A percentile compares a stretch with the other conserved stretches of the same genome.
Evolutionary conservation across 2,113 vertebrate species (phyloP).

Genomic region (Epinephelus lanceolatus): DNA sequence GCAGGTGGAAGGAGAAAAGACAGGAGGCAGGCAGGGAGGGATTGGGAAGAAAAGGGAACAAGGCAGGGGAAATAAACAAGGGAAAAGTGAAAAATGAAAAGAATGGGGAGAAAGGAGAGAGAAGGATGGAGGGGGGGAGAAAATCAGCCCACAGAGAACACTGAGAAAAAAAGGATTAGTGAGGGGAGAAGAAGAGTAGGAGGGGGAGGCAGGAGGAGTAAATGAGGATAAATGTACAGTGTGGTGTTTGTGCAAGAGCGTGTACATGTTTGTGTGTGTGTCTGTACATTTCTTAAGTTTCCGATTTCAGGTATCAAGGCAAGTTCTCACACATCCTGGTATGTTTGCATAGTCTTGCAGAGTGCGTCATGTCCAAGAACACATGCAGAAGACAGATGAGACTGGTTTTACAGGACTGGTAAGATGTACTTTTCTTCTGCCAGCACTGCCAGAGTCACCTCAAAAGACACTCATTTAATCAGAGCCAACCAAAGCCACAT

Average conservation of each 20-base stretch:
- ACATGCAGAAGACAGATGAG: neutral
- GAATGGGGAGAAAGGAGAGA: slow-evolving; percentile 48
- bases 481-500: slow-evolving; percentile 11
- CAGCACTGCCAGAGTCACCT: neutral
- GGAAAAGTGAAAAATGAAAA: slow-evolving; percentile 71
- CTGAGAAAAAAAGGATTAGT: slow-evolving; percentile 69
- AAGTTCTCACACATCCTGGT: slow-evolving; percentile 1
- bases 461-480: slow-evolving; percentile 4
- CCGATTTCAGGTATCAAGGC: slow-evolving; percentile 5
- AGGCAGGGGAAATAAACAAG: slow-evolving; percentile 70
- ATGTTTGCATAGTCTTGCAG: neutral
- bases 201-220: slow-evolving; percentile 61
- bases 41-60: slow-evolving; percentile 64
- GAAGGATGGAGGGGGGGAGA: slow-evolving; percentile 29
- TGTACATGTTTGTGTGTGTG: neutral
- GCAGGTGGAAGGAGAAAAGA: slow-evolving; percentile 73
- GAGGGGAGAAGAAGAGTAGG: slow-evolving; percentile 40
- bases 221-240: slow-evolving; percentile 77
- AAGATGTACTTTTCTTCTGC: neutral
- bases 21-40: slow-evolving; percentile 53
- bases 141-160: slow-evolving; percentile 62
- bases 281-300: slow-evolving; percentile 14
- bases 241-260: slow-evolving; percentile 35
- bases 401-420: slow-evolving; percentile 46
- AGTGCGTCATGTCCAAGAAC: slow-evolving; percentile 5